These are phyloP conservation scores for Numenius arquata DNA, from an alignment of 2,113 vertebrate genomes.

Conservation along the genomic window DNA sequence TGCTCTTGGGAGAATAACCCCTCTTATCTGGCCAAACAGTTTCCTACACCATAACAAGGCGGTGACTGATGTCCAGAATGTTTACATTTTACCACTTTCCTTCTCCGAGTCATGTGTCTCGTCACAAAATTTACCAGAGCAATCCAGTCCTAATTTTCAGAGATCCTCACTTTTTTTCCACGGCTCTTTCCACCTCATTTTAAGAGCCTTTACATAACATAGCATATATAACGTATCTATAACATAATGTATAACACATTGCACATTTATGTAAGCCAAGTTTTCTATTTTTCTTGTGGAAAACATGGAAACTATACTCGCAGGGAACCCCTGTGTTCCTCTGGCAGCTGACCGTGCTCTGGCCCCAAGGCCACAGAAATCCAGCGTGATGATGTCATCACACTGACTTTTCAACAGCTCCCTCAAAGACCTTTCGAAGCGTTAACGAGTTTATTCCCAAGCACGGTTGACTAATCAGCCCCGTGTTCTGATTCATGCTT, in stretches of 20 bases:
- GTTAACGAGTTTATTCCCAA: neutral
- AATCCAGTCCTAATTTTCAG: neutral
- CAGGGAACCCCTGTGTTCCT: neutral
- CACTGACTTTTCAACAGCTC: neutral
- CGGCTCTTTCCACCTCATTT: neutral
- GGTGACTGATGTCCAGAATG: accelerated
- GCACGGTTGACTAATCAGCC: neutral
- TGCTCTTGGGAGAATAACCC: neutral
- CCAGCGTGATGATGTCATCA: neutral
- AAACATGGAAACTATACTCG: accelerated
- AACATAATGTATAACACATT: neutral
- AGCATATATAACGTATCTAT: neutral
- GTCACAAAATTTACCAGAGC: neutral
- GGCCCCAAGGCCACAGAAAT: neutral
- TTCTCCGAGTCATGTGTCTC: neutral
- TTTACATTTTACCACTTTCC: too few relatives aligned
- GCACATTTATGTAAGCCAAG: neutral
- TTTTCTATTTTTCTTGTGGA: neutral
- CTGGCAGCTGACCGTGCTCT: neutral
- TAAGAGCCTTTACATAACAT: neutral
- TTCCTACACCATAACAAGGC: too few relatives aligned
- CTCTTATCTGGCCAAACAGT: accelerated
- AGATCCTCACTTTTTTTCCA: neutral
- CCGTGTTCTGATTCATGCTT: neutral
- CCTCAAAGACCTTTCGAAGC: neutral